These are phyloP conservation scores for Scolopax mira DNA, from an alignment of 2,113 vertebrate genomes.

Conservation along the genomic window DNA sequence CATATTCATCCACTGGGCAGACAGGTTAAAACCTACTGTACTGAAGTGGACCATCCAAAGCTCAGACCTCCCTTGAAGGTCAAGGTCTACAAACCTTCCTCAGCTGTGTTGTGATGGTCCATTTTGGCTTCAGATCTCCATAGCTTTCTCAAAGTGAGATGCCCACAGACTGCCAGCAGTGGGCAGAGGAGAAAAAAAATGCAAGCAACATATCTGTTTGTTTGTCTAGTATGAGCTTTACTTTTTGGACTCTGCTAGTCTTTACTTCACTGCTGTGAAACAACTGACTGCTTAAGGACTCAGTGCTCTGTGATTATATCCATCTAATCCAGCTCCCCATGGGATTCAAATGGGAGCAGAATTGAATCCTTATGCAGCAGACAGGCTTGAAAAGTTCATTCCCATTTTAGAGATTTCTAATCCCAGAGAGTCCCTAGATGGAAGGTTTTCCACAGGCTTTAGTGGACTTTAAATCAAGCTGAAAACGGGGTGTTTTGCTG, in stretches of 20 bases:
- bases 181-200: neutral
- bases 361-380: neutral
- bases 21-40: neutral
- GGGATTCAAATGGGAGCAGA: neutral
- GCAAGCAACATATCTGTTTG: neutral
- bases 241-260: neutral
- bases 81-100: neutral
- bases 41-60: neutral
- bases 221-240: neutral
- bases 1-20: neutral
- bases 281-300: neutral
- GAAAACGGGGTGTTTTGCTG: neutral
- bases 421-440: slow-evolving; percentile 3
- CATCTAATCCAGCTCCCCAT: neutral
- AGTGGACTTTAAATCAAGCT: neutral
- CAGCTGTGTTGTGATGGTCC: neutral
- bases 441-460: slow-evolving; percentile 7
- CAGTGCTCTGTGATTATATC: neutral
- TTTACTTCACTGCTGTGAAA: neutral
- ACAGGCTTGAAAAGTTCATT: neutral
- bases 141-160: neutral
- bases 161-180: neutral
- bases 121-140: neutral
- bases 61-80: neutral
- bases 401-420: slow-evolving; percentile 16